Conservation (phyloP, 2,797 vertebrate genomes). For the Martes flavigula region DNA sequence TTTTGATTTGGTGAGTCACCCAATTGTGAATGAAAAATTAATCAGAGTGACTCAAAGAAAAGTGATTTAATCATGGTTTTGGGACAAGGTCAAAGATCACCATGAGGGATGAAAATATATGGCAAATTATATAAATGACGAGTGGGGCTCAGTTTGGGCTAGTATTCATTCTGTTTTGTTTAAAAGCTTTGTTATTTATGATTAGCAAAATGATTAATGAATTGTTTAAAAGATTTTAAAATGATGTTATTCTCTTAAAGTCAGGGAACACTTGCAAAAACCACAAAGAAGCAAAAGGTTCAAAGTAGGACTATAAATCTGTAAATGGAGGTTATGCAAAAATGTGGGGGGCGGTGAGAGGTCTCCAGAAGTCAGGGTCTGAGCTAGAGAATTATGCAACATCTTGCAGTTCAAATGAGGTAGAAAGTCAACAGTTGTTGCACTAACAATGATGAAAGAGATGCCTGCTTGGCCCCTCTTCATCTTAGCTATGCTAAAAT, state of each 20-base stretch:
- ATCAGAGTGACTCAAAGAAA: neutral
- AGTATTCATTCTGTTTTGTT: neutral
- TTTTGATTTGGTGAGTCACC: neutral
- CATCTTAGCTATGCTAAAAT: neutral
- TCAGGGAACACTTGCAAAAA: neutral
- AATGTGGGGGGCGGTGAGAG: too few species aligned
- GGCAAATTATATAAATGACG: neutral
- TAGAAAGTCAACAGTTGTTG: neutral
- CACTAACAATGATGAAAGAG: neutral
- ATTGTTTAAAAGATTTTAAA: constrained; percentile 1
- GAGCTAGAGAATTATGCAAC: neutral
- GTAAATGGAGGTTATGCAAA: neutral
- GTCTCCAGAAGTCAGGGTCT: neutral
- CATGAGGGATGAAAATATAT: neutral
- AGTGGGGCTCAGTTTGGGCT: neutral
- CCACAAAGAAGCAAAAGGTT: neutral
- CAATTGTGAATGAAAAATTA: neutral
- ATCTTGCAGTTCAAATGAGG: neutral
- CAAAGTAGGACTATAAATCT: neutral
- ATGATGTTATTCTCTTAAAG: neutral
- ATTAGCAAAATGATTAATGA: neutral
- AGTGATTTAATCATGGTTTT: neutral
- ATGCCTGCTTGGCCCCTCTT: neutral
- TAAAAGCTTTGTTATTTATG: neutral
- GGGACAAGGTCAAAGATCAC: neutral